A percentile compares a stretch with the other conserved stretches of the same genome.
phyloP scores from a whole-genome alignment of 2,888 invertebrate genomes.

The Abscondita cerata region DNA sequence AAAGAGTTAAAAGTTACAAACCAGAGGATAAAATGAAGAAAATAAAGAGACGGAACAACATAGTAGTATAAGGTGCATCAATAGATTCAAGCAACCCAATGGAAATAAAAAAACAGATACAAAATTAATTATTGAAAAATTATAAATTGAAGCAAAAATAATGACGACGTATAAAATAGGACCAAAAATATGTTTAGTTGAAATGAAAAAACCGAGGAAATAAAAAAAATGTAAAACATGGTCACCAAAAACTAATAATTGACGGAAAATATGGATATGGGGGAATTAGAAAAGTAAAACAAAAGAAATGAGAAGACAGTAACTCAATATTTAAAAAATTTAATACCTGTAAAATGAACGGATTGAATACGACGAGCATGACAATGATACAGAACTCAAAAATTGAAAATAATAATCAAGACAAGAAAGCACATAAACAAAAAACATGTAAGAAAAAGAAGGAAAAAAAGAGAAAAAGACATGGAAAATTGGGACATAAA shows the following conservation, averaged over 20 bases:
- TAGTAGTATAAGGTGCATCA: conserved; percentile 3
- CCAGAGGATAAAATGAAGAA: neutral
- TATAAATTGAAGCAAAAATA: neutral
- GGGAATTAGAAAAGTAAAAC: neutral
- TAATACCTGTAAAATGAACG: neutral
- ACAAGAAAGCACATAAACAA: neutral
- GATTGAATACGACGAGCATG: neutral
- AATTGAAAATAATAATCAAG: neutral
- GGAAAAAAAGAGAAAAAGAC: neutral
- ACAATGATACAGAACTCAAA: neutral
- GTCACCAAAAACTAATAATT: neutral
- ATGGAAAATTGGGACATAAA: neutral
- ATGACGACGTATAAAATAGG: too few species aligned
- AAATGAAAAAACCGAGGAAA: neutral
- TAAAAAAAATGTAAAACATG: neutral
- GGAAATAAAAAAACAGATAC: neutral
- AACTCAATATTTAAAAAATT: neutral
- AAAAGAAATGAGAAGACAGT: neutral
- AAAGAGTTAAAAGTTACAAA: neutral
- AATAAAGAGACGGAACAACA: neutral
- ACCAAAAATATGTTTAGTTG: conserved; percentile 2
- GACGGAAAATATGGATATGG: neutral
- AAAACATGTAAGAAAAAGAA: neutral
- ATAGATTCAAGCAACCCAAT: conserved; percentile 1
- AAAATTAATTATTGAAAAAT: neutral